These are phyloP conservation scores for Decapterus maruadsi DNA, from an alignment of 2,797 vertebrate species.

Conservation along the genomic window DNA sequence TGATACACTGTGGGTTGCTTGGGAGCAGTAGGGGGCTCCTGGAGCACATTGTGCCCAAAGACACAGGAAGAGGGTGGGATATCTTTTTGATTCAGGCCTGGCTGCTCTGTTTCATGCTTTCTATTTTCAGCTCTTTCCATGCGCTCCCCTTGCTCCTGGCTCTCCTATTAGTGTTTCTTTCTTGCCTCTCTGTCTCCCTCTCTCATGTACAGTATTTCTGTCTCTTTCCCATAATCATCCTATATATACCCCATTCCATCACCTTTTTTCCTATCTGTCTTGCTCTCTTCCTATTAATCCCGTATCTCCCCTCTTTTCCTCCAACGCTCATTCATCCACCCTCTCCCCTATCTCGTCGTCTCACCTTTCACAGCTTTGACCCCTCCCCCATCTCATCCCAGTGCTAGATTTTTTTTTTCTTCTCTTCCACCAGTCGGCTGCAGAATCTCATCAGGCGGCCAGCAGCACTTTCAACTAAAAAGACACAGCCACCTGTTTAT, in stretches of 20 bases:
- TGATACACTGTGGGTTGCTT: constrained; percentile 19
- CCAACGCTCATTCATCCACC: background rate
- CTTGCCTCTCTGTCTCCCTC: constrained; percentile 1
- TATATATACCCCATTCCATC: constrained; percentile 21
- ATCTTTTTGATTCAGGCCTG: constrained; percentile 35
- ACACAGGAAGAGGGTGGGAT: constrained; percentile 27
- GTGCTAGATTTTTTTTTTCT: constrained; percentile 18
- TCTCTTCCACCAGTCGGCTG: constrained; percentile 31
- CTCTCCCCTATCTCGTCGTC: constrained; percentile 12
- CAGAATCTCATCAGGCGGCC: constrained; percentile 62
- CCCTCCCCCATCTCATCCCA: constrained; percentile 13
- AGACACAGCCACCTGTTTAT: constrained; percentile 52
- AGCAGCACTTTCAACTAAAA: constrained; percentile 48
- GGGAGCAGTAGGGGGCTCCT: constrained; percentile 34
- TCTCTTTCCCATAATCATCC: constrained; percentile 33
- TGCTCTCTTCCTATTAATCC: constrained; percentile 51
- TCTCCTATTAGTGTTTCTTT: constrained; percentile 46
- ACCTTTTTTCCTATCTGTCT: constrained; percentile 23
- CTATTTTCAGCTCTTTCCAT: constrained; percentile 46
- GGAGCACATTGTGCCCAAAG: constrained; percentile 24
- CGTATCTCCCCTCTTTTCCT: constrained; percentile 6
- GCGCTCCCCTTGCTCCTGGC: constrained; percentile 4
- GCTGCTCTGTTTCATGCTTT: constrained; percentile 24
- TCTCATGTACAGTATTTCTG: constrained; percentile 37
- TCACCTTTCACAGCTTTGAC: constrained; percentile 47